Percentiles rank a stretch among this genome's conserved stretches.
These are phyloP conservation scores for Folsomia candida DNA, from an alignment of 2,888 invertebrate genomes.

Conservation along the genomic window DNA sequence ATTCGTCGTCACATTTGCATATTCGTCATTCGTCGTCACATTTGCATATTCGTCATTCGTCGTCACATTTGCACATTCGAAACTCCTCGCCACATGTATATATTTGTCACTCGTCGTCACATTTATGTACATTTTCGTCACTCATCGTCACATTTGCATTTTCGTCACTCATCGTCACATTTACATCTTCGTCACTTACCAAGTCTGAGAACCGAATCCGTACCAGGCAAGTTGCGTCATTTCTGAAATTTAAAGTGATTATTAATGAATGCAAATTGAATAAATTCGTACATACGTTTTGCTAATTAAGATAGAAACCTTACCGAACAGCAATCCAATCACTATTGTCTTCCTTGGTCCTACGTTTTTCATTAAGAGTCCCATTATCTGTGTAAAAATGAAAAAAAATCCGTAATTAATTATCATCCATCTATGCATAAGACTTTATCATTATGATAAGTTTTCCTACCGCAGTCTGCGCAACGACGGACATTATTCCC, in stretches of 20 bases:
- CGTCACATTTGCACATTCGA: too few species aligned
- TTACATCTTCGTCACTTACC: slow-evolving; percentile 60
- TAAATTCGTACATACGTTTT: too few species aligned
- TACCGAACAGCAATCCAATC: too few species aligned
- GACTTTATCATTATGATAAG: slow-evolving; percentile 54
- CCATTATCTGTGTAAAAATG: slow-evolving; percentile 58
- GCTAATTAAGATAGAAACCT: too few species aligned
- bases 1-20: too few species aligned
- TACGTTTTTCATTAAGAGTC: slow-evolving; percentile 77
- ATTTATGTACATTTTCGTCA: neutral
- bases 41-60: too few species aligned
- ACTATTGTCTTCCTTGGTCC: slow-evolving; percentile 97
- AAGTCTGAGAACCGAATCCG: slow-evolving; percentile 91
- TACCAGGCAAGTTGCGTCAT: slow-evolving; percentile 96
- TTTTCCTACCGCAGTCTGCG: slow-evolving; percentile 73
- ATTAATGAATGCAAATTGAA: too few species aligned
- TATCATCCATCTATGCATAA: neutral
- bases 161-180: neutral
- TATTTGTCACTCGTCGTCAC: too few species aligned
- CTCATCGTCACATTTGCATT: neutral
- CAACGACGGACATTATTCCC: slow-evolving; percentile 72
- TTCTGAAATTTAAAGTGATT: slow-evolving; percentile 78
- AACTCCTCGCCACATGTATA: too few species aligned
- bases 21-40: too few species aligned
- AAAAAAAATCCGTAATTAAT: slow-evolving; percentile 5